Base-by-base conservation (phyloP, 2,888 invertebrate genomes). In the Lottia scabra region DNA sequence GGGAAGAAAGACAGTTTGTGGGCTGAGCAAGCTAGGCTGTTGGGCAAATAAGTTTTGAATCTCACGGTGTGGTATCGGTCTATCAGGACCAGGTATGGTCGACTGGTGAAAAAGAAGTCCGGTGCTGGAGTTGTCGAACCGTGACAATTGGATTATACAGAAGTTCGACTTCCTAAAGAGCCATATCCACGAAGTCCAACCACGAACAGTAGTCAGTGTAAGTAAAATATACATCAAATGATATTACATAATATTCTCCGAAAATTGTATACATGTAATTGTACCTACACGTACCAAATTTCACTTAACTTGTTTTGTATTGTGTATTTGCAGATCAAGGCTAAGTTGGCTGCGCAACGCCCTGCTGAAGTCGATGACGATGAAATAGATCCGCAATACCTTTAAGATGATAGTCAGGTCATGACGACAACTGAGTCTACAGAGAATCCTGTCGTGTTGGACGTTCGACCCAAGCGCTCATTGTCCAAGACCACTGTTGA, bases 41-140 rank as follows among this genome's bases (percentile, higher is more conserved):
- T 48, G 1, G 48, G 48, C 12, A 48, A 48, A 48, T 12, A 48
- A n/a, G 48, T 48, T 48, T 48, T 19, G 19, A 48, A 48, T 19
- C 16, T 48, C 48, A 48, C 12, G 48, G 48, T 48, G 48, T 48
- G 48, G 48, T 48, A 13, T 19, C 16, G 48, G 48, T 48, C 48
- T 48, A 48, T 13, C 48, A 16, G 48, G 8, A 19, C 48, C 48
- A 48, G 48, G 48, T 48, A 48, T 48, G 48, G 48, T 45, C 71
- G 74, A 16, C 69, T 75, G 19, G 38, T 72, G 67, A 72, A 76
- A 66, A 75, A 77, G 65, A 76, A 74, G 72, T 67, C 70, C 62
- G 76, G 74, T 38, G 70, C 74, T 43, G 71, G 63, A 19, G 64
- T 46, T 13, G 63, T 45, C 27, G 72, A 72, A 64, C 70, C 65